Conservation (phyloP, 2,797 vertebrate genomes). For the Hozukius guyotensis region DNA sequence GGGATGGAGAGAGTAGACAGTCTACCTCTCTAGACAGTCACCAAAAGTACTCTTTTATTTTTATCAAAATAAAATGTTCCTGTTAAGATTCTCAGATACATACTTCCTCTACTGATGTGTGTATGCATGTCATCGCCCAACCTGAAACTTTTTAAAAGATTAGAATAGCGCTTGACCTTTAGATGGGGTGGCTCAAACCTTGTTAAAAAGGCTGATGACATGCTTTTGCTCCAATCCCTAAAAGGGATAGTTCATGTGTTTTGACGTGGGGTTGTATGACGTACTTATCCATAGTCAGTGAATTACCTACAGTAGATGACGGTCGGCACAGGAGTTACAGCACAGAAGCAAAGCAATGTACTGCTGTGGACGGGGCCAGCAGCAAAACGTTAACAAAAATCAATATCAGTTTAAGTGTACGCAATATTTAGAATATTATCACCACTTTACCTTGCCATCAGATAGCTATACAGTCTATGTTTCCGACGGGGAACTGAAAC, state of each 20-base stretch:
- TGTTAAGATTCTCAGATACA: not conserved
- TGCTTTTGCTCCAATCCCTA: not conserved
- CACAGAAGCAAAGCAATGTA: too few species aligned
- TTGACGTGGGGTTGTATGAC: too few species aligned
- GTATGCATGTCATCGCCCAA: not conserved
- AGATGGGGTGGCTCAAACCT: not conserved
- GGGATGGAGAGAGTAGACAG: not conserved
- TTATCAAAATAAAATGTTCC: not conserved
- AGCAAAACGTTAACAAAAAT: too few species aligned
- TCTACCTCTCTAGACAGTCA: not conserved
- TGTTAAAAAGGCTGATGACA: not conserved
- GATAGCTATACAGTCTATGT: too few species aligned
- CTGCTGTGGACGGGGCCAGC: rapidly evolving
- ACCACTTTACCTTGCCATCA: too few species aligned
- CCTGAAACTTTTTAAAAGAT: not conserved
- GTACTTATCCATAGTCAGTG: too few species aligned
- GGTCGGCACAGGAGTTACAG: too few species aligned
- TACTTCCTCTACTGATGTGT: not conserved
- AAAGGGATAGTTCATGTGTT: too few species aligned
- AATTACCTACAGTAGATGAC: too few species aligned
- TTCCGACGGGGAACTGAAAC: too few species aligned
- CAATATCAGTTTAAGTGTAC: too few species aligned
- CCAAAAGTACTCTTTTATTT: not conserved
- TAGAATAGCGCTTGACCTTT: not conserved
- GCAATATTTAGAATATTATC: too few species aligned